Evolutionary conservation across 1,140 invertebrate genomes (phyloP).

Genomic region (Zaprionus gabonicus): DNA sequence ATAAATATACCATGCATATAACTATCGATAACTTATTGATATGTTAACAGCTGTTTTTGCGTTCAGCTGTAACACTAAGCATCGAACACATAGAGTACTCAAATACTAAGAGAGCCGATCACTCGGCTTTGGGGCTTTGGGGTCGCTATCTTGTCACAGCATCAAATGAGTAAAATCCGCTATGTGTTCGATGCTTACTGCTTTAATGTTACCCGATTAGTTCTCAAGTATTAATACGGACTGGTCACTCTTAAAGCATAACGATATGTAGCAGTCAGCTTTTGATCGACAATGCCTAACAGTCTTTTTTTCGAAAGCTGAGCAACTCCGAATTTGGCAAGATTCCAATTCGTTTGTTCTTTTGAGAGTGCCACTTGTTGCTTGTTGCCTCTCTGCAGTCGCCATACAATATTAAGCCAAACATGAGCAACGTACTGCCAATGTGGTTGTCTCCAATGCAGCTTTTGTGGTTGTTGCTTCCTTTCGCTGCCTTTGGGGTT

Average conservation of each 20-base stretch:
- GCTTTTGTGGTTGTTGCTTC: constrained; percentile 11
- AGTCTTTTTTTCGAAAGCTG: constrained; percentile 33
- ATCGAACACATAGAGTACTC: no score
- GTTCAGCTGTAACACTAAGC: neutral
- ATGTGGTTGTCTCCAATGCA: neutral
- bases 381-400: neutral
- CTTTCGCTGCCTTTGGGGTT: constrained; percentile 55
- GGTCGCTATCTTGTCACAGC: no score
- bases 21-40: neutral
- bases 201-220: constrained; percentile 1
- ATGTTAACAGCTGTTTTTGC: neutral
- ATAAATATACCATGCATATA: neutral
- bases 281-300: neutral
- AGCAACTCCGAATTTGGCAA: constrained; percentile 29
- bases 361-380: constrained; percentile 65
- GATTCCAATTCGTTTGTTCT: constrained; percentile 33
- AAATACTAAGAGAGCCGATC: no score
- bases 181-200: no score
- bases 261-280: constrained; percentile 17
- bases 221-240: constrained; percentile 7
- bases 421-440: constrained; percentile 35
- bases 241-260: neutral
- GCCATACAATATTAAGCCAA: neutral
- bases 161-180: no score
- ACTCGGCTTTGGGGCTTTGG: no score